Conservation (phyloP, 2,113 vertebrate species). For the Heptranchias perlo region DNA sequence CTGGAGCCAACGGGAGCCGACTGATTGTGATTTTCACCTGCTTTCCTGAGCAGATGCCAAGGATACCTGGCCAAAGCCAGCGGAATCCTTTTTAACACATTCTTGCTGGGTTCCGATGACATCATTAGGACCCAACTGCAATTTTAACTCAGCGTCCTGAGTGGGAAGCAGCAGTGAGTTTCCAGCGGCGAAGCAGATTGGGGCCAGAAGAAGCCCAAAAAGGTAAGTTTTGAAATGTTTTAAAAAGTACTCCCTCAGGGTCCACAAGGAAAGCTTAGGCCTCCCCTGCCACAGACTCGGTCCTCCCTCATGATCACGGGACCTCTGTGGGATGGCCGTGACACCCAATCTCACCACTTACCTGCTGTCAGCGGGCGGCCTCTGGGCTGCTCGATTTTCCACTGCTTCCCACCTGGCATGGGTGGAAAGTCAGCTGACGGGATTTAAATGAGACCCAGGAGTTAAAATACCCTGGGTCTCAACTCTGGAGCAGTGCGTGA, state of each 20-base stretch:
- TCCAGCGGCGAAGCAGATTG: not conserved
- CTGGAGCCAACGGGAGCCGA: not conserved
- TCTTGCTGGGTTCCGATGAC: too few relatives aligned
- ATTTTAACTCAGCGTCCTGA: not conserved
- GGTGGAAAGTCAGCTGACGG: too few relatives aligned
- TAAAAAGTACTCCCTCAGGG: not conserved
- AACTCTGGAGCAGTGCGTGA: too few relatives aligned
- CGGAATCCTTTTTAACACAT: not conserved
- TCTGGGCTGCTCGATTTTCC: not conserved
- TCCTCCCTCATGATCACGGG: not conserved
- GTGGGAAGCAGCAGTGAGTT: not conserved
- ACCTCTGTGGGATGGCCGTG: too few relatives aligned
- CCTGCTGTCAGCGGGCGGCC: too few relatives aligned
- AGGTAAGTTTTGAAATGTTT: not conserved
- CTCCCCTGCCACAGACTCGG: not conserved
- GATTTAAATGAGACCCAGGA: not conserved
- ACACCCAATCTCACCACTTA: not conserved
- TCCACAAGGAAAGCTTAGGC: not conserved
- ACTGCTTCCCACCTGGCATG: not conserved
- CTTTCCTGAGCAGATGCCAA: not conserved
- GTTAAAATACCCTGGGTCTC: not conserved
- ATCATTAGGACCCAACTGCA: not conserved
- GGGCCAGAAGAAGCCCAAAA: not conserved
- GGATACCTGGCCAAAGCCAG: not conserved
- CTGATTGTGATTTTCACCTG: not conserved